phyloP scores from a whole-genome alignment of 35 echinoderm and acorn worm species.

The Apostichopus parvimensis region DNA sequence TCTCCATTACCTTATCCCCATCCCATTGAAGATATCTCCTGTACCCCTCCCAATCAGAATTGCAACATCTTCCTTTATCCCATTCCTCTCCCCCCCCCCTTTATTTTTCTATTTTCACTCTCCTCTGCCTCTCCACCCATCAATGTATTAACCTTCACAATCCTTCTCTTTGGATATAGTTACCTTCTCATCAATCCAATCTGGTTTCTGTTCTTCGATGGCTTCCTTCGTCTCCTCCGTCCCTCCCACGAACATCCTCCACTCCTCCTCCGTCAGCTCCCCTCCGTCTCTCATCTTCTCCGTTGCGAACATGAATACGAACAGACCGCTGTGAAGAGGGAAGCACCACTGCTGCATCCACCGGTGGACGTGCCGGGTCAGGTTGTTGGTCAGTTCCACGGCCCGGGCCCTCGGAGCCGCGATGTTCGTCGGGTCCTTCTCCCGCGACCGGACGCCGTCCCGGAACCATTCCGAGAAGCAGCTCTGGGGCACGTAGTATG shows the following conservation, averaged over 20 bases:
- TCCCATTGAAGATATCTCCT: no score
- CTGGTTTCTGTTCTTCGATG: conserved; percentile 25
- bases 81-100: no score
- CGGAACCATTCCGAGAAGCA: conserved; percentile 61
- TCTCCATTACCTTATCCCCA: no score
- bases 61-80: no score
- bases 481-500: conserved; percentile 72
- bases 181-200: conserved; percentile 86
- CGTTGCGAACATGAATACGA: conserved; percentile 81
- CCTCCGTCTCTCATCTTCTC: conserved; percentile 72
- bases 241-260: conserved; percentile 80
- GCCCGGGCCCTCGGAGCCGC: conserved; percentile 76
- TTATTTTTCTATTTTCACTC: background rate
- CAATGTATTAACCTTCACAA: background rate
- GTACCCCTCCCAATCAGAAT: no score
- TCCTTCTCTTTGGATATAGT: background rate
- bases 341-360: conserved; percentile 56
- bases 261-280: conserved; percentile 68
- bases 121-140: background rate
- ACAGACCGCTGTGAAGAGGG: conserved; percentile 71
- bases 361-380: conserved; percentile 67
- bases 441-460: conserved; percentile 47
- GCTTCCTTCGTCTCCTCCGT: background rate
- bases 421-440: conserved; percentile 76
- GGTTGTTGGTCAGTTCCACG: conserved; percentile 73